These are phyloP conservation scores for Pseudorhombus dupliciocellatus DNA, from an alignment of 2,113 vertebrate species.

Conservation along the genomic window DNA sequence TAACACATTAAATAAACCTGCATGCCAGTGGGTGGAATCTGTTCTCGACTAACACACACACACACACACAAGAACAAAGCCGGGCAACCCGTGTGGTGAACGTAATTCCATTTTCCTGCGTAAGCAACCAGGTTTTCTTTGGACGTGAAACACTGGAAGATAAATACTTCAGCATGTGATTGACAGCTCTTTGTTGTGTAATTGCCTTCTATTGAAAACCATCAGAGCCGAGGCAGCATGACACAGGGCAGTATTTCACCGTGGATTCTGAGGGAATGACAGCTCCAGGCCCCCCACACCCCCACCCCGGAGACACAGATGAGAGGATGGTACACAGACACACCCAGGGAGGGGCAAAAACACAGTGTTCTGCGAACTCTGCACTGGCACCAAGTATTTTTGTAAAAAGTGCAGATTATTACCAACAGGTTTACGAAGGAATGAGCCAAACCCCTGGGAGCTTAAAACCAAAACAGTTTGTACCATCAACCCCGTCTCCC, in stretches of 20 bases:
- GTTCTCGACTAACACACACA: background rate
- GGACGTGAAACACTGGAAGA: slow-evolving; percentile 16
- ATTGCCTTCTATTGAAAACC: slow-evolving; percentile 45
- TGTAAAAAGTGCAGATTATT: too few relatives aligned
- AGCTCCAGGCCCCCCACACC: slow-evolving; percentile 39
- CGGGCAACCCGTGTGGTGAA: background rate
- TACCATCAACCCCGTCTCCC: background rate
- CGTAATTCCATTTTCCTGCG: slow-evolving; percentile 18
- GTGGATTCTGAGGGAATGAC: slow-evolving; percentile 34
- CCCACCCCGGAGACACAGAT: background rate
- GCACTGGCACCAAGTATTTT: too few relatives aligned
- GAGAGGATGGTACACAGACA: slow-evolving; percentile 8
- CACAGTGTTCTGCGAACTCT: slow-evolving; percentile 27
- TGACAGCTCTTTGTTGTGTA: slow-evolving; percentile 27
- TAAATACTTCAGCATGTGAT: slow-evolving; percentile 31
- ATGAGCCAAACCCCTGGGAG: background rate
- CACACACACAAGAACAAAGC: background rate
- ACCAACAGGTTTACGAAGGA: too few relatives aligned
- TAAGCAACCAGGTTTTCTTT: slow-evolving; percentile 22
- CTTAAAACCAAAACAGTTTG: background rate
- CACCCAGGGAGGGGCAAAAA: slow-evolving; percentile 33
- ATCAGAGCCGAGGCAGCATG: slow-evolving; percentile 44
- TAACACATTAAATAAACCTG: slow-evolving; percentile 1
- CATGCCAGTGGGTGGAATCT: slow-evolving; percentile 9
- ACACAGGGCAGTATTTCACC: slow-evolving; percentile 24